A percentile compares a stretch with the other conserved stretches of the same genome.
Evolutionary conservation across 2,797 vertebrate species (phyloP).

Genomic region (Anas acuta): DNA sequence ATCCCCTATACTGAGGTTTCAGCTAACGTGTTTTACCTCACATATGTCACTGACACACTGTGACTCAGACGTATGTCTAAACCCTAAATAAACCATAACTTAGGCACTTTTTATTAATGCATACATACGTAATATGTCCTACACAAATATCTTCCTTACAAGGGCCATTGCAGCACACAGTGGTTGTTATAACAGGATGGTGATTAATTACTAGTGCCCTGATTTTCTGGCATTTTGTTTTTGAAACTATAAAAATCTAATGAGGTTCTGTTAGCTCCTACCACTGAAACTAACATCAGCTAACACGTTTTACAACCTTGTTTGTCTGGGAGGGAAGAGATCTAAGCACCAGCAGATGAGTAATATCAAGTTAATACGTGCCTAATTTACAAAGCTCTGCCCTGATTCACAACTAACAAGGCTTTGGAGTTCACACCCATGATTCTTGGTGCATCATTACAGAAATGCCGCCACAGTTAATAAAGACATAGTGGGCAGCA

Average conservation of each 20-base stretch:
- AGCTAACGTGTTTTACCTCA: not conserved
- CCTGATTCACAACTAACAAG: conserved; percentile 34
- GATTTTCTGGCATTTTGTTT: conserved; percentile 44
- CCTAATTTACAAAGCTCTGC: conserved; percentile 28
- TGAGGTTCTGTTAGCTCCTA: conserved; percentile 22
- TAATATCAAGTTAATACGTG: not conserved
- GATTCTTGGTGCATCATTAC: not conserved
- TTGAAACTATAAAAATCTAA: conserved; percentile 28
- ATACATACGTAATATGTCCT: not conserved
- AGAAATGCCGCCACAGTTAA: conserved; percentile 21
- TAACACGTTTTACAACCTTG: not conserved
- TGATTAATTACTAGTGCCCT: not conserved
- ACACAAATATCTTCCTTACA: not conserved
- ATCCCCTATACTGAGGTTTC: not conserved
- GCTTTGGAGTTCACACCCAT: conserved; percentile 8
- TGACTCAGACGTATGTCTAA: not conserved
- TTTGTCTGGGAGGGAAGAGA: conserved; percentile 11
- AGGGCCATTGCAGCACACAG: not conserved
- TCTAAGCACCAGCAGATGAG: conserved; percentile 16
- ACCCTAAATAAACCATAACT: not conserved
- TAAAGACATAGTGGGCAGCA: conserved; percentile 1
- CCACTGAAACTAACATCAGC: not conserved
- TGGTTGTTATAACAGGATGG: not conserved
- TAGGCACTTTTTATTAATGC: not conserved
- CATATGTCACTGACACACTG: not conserved